Evolutionary conservation across 1,140 invertebrate species (phyloP).

Genomic region (Drosophila chauvacae): DNA sequence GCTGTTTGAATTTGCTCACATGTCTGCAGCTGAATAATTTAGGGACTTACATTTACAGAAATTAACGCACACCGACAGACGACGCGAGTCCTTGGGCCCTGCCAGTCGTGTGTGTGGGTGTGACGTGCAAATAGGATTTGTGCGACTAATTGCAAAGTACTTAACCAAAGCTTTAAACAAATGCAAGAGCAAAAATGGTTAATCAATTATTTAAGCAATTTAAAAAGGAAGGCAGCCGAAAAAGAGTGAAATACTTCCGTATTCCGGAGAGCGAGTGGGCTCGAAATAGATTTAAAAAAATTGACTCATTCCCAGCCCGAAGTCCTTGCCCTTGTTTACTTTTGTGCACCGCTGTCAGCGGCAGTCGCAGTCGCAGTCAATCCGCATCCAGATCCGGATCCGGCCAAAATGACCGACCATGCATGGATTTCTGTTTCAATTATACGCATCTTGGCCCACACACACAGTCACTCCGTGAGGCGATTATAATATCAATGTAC

Average conservation of each 20-base stretch:
- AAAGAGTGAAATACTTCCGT: slow-evolving; percentile 4
- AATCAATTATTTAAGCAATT: slow-evolving; percentile 79
- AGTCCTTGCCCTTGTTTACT: slow-evolving; percentile 20
- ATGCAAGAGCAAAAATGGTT: slow-evolving; percentile 76
- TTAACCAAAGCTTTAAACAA: slow-evolving; percentile 83
- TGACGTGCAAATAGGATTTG: slow-evolving; percentile 76
- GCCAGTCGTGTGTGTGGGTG: slow-evolving; percentile 20
- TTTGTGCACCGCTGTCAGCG: slow-evolving; percentile 51
- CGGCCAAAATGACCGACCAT: slow-evolving; percentile 60
- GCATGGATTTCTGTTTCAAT: slow-evolving; percentile 81
- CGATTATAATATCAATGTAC: slow-evolving; percentile 79
- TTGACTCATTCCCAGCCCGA: slow-evolving; percentile 20
- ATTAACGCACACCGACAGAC: slow-evolving; percentile 63
- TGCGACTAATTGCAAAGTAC: slow-evolving; percentile 83
- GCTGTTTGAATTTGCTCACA: slow-evolving; percentile 57
- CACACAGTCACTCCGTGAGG: slow-evolving; percentile 30
- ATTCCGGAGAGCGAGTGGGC: slow-evolving; percentile 14
- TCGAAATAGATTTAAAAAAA: slow-evolving; percentile 71
- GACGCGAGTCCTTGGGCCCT: slow-evolving; percentile 13
- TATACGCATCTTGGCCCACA: slow-evolving; percentile 63
- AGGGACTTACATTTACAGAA: slow-evolving; percentile 79
- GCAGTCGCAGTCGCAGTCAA: slow-evolving; percentile 63
- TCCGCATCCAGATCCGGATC: slow-evolving; percentile 20
- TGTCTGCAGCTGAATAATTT: slow-evolving; percentile 80
- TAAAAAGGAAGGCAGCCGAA: slow-evolving; percentile 22